Evolutionary conservation across 1,140 invertebrate species (phyloP), one percentile per base, ranked within the genome.

Genomic region (Potamilus streckersoni): DNA sequence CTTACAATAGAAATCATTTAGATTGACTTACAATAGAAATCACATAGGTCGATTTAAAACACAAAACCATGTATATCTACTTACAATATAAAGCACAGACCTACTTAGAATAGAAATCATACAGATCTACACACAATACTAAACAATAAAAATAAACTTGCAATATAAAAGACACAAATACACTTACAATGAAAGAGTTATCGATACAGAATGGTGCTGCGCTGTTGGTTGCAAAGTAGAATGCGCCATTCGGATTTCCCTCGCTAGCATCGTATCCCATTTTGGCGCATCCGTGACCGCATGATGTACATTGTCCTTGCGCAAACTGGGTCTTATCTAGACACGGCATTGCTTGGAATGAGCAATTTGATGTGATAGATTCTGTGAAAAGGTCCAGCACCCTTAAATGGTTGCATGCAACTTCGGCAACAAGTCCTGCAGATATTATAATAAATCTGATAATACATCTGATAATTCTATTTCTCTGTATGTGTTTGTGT

Each of bases 351-450:
- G 93, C 93, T 76, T 93, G 87, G 85, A 95, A 96, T 0, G 93
- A 92, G 84, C 95, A 96, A n/a, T 56, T 12, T 2, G 91, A 80
- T 17, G 93, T 93, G 63, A 97, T 94, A 71, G 95, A 96, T 87
- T 97, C 96, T 1, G 93, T 94, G 85, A 96, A 97, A 15, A 95
- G 92, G 88, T 96, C 95, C 73, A 96, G 94, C 20, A 95, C 94
- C 83, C 95, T 91, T 17, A 95, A 93, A 84, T 96, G 95, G 87
- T 95, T 96, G 85, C 95, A 96, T 16, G 94, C 95, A 1, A 95
- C 93, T 5, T 69, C 69, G 27, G 73, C 70, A 14, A 57, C 82
- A 49, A 80, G 77, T 58, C 79, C 82, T 85, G 71, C 14, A 68
- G 82, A 31, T 68, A 70, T 56, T 8, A 71, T 6, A 23, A 23